Evolutionary conservation across 2,888 invertebrate genomes (phyloP).

Genomic region (Cyaniris semiargus): DNA sequence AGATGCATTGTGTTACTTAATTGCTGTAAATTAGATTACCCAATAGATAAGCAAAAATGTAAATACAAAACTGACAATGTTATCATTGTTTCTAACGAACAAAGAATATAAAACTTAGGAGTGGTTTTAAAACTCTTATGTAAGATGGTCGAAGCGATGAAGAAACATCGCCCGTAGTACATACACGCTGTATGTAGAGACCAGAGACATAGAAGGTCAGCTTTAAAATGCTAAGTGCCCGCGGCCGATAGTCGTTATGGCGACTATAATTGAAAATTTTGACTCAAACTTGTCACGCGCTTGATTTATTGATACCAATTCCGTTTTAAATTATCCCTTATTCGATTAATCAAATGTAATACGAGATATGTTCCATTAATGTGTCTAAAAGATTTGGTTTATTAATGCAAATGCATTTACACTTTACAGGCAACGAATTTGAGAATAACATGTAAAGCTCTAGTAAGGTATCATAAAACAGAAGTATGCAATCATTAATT

Average conservation of each 20-base stretch:
- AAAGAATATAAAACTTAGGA: slow-evolving; percentile 46
- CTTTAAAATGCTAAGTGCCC: slow-evolving; percentile 25
- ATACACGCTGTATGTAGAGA: slow-evolving; percentile 17
- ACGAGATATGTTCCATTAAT: slow-evolving; percentile 14
- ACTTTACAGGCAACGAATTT: neutral
- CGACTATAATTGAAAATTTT: slow-evolving; percentile 26
- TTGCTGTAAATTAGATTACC: slow-evolving; percentile 53
- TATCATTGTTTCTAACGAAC: slow-evolving; percentile 59
- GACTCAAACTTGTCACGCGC: slow-evolving; percentile 5
- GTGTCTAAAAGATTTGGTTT: neutral
- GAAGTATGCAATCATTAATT: neutral
- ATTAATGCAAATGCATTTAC: too few species aligned
- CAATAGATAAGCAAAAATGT: slow-evolving; percentile 59
- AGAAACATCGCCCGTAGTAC: slow-evolving; percentile 48
- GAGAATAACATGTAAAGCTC: neutral
- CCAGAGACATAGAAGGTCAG: slow-evolving; percentile 12
- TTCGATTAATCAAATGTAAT: slow-evolving; percentile 18
- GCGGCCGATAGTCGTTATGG: slow-evolving; percentile 4
- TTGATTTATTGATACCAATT: slow-evolving; percentile 25
- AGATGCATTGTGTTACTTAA: slow-evolving; percentile 39
- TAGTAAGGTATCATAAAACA: neutral
- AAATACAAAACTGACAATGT: slow-evolving; percentile 56
- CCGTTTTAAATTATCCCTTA: slow-evolving; percentile 15
- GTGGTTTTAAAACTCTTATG: slow-evolving; percentile 67
- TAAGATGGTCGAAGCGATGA: slow-evolving; percentile 59